phyloP scores from a whole-genome alignment of 2,888 invertebrate species.

The Creontiades dilutus region DNA sequence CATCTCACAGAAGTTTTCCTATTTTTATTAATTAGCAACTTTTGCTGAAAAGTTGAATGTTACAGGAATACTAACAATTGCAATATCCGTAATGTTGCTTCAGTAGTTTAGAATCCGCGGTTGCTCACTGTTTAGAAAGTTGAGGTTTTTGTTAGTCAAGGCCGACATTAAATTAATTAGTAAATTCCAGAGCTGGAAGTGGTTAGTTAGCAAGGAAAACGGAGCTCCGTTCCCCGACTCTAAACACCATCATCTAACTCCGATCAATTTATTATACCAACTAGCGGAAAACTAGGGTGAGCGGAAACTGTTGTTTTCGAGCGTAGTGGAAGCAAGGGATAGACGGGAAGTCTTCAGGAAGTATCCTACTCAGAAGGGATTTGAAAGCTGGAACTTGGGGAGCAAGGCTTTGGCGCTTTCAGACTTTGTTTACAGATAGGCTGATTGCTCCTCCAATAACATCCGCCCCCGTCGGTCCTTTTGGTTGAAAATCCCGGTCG shows the following conservation, averaged over 20 bases:
- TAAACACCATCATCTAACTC: constrained; percentile 1
- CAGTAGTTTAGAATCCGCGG: background rate
- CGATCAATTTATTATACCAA: constrained; percentile 17
- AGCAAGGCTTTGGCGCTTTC: constrained; percentile 33
- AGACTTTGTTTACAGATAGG: constrained; percentile 63
- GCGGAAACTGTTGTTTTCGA: constrained; percentile 32
- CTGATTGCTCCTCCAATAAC: constrained; percentile 63
- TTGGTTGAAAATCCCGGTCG: constrained; percentile 12
- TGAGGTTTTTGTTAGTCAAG: background rate
- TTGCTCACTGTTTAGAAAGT: background rate
- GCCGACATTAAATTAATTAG: constrained; percentile 3
- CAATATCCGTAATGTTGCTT: background rate
- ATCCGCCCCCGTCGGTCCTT: constrained; percentile 4
- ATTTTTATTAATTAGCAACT: too few species aligned
- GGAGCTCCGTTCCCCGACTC: background rate
- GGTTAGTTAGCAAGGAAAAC: constrained; percentile 11
- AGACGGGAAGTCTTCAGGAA: constrained; percentile 14
- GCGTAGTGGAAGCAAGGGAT: background rate
- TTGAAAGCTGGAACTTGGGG: constrained; percentile 20
- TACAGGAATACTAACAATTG: background rate
- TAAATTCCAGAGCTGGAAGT: constrained; percentile 8
- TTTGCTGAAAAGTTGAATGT: too few species aligned
- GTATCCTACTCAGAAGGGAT: constrained; percentile 29
- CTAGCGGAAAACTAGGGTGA: constrained; percentile 28
- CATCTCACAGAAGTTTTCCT: too few species aligned